Percentiles rank a stretch among this genome's conserved stretches.
Conservation (phyloP, 2,113 vertebrate genomes). For the Pelecanus crispus region DNA sequence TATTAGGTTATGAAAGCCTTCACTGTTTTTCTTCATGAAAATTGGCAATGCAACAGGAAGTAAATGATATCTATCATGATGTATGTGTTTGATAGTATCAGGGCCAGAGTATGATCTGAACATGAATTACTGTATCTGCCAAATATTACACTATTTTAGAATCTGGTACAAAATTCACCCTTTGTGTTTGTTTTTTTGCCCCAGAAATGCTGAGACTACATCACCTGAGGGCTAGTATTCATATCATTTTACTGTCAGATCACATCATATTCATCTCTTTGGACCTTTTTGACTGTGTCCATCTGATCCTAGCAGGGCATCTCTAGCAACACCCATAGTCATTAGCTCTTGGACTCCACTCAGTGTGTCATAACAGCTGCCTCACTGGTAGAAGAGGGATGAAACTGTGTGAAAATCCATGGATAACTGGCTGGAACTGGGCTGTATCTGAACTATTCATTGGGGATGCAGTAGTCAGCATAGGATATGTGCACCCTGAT, state of each 20-base stretch:
- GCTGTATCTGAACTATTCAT: background rate
- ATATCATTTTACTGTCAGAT: background rate
- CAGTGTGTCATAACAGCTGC: background rate
- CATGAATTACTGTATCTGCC: background rate
- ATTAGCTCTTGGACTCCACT: background rate
- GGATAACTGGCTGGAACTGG: background rate
- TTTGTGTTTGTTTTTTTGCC: background rate
- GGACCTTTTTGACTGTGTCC: background rate
- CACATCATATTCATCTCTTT: background rate
- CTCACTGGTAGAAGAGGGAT: background rate
- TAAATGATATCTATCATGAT: background rate
- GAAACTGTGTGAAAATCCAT: background rate
- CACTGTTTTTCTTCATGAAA: background rate
- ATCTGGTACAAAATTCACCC: background rate
- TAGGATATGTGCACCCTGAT: rapidly evolving
- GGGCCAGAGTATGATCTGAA: background rate
- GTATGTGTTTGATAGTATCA: background rate
- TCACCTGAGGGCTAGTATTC: background rate
- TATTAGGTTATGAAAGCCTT: background rate
- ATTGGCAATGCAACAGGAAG: background rate
- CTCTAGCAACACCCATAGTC: background rate
- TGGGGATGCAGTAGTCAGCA: background rate
- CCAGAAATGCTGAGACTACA: background rate
- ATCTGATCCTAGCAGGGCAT: background rate
- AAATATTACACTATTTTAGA: background rate